Base-by-base conservation (phyloP, 2,113 vertebrate species). In the Stegastes partitus region DNA sequence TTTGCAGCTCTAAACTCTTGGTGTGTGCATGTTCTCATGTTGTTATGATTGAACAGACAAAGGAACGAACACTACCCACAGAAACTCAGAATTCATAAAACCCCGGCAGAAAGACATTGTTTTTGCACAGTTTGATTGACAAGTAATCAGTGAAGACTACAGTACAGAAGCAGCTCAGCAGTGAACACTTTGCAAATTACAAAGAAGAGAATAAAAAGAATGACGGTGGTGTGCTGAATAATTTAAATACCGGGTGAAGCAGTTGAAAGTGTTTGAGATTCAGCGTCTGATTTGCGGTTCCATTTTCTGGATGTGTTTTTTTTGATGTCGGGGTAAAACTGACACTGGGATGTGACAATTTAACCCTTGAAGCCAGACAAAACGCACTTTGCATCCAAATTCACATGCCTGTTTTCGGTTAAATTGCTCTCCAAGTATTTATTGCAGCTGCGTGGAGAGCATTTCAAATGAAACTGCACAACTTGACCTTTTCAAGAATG, bases 101-200 rank as follows among this genome's bases (percentile, higher is more conserved):
- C 61, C 12, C 10, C 10, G 16, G 26, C 22, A 19, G 53, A 2
- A 18, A 39, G 5, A n/a, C 42, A 50, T 18, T 68, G 64, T 57
- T 15, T 37, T 57, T 65, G 12, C 14, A 49, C 19, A 54, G 19
- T 53, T 65, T 73, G 68, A 82, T 16, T 81, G 73, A 81, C n/a
- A 21, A 34, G 23, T 45, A 49, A 65, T 73, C 42, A 58, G 4
- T 59, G 23, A 62, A 56, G 53, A 81, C 65, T 59, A 15, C 21
- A 28, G 11, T 55, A 54, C 59, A 61, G 42, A 69, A 14, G 25
- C 42, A n/a, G 19, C 22, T 21, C 42, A 14, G 31, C 65, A 55
- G 23, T 31, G 21, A 77, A 77, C 2, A 55, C 19, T 31, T 53
- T 31, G 22, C 61, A 37, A 42, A 19, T 39, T 18, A 56, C 22